These are phyloP conservation scores for Diachasmimorpha longicaudata DNA, from an alignment of 1,140 invertebrate genomes.

Conservation along the genomic window DNA sequence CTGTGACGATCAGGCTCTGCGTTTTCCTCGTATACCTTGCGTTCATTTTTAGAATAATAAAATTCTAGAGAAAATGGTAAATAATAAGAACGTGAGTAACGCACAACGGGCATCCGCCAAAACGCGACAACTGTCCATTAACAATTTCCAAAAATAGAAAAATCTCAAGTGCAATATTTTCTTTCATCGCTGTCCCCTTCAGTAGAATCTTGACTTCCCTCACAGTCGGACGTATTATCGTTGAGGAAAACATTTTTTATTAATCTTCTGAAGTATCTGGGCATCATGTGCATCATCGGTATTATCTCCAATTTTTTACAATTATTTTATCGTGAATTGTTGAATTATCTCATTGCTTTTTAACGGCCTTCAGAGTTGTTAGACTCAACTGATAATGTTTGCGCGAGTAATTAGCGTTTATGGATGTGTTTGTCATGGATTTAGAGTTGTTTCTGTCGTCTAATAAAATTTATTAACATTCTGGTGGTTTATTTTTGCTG, in stretches of 20 bases:
- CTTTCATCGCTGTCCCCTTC: background rate
- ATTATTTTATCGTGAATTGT: background rate
- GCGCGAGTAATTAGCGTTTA: too few relatives aligned
- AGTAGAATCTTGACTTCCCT: background rate
- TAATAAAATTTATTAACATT: background rate
- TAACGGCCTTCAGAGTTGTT: background rate
- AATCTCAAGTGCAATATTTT: background rate
- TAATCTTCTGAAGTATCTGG: background rate
- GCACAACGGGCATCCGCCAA: background rate
- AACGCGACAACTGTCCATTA: background rate
- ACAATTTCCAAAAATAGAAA: background rate
- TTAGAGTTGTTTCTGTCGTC: too few relatives aligned
- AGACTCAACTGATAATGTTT: too few relatives aligned
- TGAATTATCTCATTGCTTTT: background rate
- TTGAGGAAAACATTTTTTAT: background rate
- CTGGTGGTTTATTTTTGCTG: background rate
- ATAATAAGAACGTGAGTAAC: background rate
- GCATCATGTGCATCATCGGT: background rate
- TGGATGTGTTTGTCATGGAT: too few relatives aligned
- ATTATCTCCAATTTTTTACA: background rate
- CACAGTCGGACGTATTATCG: background rate
- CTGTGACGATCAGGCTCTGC: too few relatives aligned
- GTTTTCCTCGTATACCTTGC: too few relatives aligned
- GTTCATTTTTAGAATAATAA: too few relatives aligned
- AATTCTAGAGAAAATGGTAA: background rate